Evolutionary conservation across 2,113 vertebrate genomes (phyloP).

Genomic region (Rostratula benghalensis): DNA sequence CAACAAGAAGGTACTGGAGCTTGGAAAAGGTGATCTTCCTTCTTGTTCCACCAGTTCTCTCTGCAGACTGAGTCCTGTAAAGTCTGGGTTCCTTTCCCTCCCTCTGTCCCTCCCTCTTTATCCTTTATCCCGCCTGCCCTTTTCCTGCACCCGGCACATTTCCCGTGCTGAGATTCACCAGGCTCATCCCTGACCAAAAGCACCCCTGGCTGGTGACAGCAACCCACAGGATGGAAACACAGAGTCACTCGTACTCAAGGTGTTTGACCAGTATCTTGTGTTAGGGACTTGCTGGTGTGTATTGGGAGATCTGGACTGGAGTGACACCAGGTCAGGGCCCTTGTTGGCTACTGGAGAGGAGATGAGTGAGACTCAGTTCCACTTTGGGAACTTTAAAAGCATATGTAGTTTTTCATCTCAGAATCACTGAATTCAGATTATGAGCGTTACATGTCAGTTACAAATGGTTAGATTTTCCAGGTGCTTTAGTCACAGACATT

Average conservation of each 20-base stretch:
- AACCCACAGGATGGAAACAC: accelerated
- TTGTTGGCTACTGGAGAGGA: neutral
- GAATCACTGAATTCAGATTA: neutral
- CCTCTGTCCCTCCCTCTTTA: conserved; percentile 45
- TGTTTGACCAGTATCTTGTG: neutral
- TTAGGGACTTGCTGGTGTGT: neutral
- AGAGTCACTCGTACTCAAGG: neutral
- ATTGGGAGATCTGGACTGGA: neutral
- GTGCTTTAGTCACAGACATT: neutral
- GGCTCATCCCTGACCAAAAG: neutral
- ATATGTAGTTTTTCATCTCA: neutral
- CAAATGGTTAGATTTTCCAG: neutral
- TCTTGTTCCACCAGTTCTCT: conserved; percentile 25
- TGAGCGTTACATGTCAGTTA: neutral
- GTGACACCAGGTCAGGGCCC: neutral
- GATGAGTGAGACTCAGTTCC: neutral
- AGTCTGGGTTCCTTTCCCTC: neutral
- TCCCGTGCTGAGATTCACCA: neutral
- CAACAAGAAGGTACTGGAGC: neutral
- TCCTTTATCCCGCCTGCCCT: neutral
- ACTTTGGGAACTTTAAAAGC: neutral
- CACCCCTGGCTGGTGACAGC: neutral
- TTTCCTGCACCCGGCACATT: neutral
- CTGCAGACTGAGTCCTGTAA: neutral
- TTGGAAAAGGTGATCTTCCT: neutral